Base-by-base conservation (phyloP, 2,797 vertebrate species). In the Coregonus sp. region DNA sequence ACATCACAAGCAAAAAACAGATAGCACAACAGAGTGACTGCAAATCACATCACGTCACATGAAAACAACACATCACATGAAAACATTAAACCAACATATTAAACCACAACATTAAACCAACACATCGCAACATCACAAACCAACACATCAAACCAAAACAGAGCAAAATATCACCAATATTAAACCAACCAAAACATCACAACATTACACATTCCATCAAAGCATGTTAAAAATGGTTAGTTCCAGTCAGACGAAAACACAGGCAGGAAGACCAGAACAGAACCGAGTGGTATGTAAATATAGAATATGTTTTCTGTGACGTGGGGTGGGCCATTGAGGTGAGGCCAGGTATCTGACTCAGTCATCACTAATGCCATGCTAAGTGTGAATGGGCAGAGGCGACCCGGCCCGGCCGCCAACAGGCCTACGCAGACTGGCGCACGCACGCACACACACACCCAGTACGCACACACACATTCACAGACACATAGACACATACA, bases 351-450 rank as follows among this genome's bases (percentile, higher is more conserved):
- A 84, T 77, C 89, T 92, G 92, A 93, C 91, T 94, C 88, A 90
- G 91, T 90, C 92, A 86, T 78, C 80, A 77, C 81, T 87, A 90
- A 91, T 86, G 86, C 77, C 25, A 76, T 91, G 91, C 90, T 90
- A 92, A 90, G 80, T 87, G 77, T 80, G 84, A 89, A 87, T 84
- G 79, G 86, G 82, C 81, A 79, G 88, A 88, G 77, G 18, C 82
- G 35, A 33, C 31, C 31, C 3, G 31, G 3, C 4, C 15, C 3
- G 2, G 79, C 85, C 82, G 84, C 85, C 84, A 73, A 70, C 59
- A 29, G 74, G 82, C 78, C 84, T 83, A 73, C 66, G 74, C 70
- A 81, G 81, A 91, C 84, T 84, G 88, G 85, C 40, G 5, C 31
- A 85, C 75, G 61, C 77, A 84, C 78, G 70, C 85, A 81, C 78